These are phyloP conservation scores for Contarinia nasturtii DNA, from an alignment of 1,140 invertebrate genomes.

Conservation along the genomic window DNA sequence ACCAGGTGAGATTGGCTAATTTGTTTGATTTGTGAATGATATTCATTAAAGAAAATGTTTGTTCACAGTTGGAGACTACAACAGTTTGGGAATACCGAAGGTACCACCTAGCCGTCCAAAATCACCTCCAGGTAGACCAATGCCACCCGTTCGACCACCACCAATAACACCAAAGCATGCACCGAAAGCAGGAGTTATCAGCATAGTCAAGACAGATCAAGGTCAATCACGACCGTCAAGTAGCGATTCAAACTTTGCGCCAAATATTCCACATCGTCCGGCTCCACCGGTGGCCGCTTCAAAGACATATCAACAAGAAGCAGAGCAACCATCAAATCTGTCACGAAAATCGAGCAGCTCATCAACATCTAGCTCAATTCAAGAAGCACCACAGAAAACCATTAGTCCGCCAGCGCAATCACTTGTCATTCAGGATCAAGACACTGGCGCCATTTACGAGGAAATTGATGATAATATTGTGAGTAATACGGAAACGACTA, in stretches of 20 bases:
- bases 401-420: conserved; percentile 13
- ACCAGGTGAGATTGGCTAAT: conserved; percentile 15
- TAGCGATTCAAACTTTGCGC: conserved; percentile 23
- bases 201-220: conserved; percentile 6
- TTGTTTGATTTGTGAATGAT: conserved; percentile 3
- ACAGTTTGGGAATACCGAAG: conserved; percentile 26
- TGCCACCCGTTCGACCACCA: conserved; percentile 31
- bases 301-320: not conserved
- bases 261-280: conserved; percentile 27
- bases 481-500: not conserved
- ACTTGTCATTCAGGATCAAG: conserved; percentile 6
- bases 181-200: conserved; percentile 22
- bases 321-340: conserved; percentile 5
- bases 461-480: conserved; percentile 28
- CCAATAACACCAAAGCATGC: conserved; percentile 28
- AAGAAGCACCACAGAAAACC: conserved; percentile 15
- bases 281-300: conserved; percentile 23
- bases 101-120: conserved; percentile 30
- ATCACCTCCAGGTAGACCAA: conserved; percentile 30
- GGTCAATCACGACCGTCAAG: conserved; percentile 11
- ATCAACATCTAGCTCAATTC: conserved; percentile 7
- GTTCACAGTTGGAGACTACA: conserved; percentile 9
- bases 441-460: conserved; percentile 28
- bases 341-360: conserved; percentile 12
- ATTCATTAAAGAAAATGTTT: too few species aligned